Evolutionary conservation across 1,140 invertebrate species (phyloP).

Genomic region (Nasonia longicornis): DNA sequence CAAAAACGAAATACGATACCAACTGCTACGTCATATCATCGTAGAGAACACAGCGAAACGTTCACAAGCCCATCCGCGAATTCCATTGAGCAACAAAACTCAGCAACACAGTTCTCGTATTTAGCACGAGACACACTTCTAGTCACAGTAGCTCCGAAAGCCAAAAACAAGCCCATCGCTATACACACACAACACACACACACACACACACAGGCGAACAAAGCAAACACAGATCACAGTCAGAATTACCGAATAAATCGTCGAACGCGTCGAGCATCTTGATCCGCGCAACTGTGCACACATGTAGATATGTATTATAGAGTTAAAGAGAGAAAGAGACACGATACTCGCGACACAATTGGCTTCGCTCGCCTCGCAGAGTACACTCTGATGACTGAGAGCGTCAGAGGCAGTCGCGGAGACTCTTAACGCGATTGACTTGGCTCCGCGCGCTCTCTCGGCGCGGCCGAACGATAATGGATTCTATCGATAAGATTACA

Average conservation of each 20-base stretch:
- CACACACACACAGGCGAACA: background rate
- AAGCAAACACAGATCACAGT: background rate
- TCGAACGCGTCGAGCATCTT: slow-evolving; percentile 38
- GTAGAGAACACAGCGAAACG: too few relatives aligned
- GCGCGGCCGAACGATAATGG: slow-evolving; percentile 21
- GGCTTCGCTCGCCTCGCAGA: background rate
- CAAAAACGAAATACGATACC: too few relatives aligned
- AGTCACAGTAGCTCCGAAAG: too few relatives aligned
- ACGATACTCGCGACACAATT: background rate
- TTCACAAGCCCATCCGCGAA: too few relatives aligned
- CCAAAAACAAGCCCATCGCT: too few relatives aligned
- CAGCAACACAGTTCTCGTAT: too few relatives aligned
- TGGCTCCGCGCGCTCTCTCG: background rate
- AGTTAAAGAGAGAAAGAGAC: background rate
- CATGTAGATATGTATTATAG: background rate
- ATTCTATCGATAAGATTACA: slow-evolving; percentile 43
- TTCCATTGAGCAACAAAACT: too few relatives aligned
- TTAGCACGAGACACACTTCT: too few relatives aligned
- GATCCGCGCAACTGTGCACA: background rate
- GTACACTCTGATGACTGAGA: background rate
- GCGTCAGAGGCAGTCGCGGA: too few relatives aligned
- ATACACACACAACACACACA: too few relatives aligned
- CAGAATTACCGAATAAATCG: slow-evolving; percentile 29
- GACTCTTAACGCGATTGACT: slow-evolving; percentile 23
- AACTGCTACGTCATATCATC: too few relatives aligned